phyloP scores from a whole-genome alignment of 2,113 vertebrate genomes.

The Neoarius graeffei region DNA sequence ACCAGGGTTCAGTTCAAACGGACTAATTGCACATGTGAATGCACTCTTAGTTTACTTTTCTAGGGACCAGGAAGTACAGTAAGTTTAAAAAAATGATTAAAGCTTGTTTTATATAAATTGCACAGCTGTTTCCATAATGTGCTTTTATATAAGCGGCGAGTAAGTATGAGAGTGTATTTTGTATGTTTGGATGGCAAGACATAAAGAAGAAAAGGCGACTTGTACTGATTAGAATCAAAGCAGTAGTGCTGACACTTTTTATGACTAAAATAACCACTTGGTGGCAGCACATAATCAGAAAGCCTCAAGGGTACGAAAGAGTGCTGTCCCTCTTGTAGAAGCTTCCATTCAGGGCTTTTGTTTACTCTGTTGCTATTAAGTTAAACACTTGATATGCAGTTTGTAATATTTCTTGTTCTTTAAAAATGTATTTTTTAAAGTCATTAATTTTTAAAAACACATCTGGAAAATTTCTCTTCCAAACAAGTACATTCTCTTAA shows the following conservation, averaged over 20 bases:
- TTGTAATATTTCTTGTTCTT: background rate
- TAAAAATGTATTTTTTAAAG: background rate
- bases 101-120: background rate
- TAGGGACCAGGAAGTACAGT: no score
- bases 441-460: constrained; percentile 3
- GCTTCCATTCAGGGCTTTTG: background rate
- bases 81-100: background rate
- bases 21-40: background rate
- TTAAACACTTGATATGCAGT: background rate
- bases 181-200: background rate
- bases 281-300: constrained; percentile 32
- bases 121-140: background rate
- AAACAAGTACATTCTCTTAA: background rate
- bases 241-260: background rate
- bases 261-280: constrained; percentile 9
- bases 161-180: background rate
- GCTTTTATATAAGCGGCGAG: background rate
- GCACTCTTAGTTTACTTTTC: background rate
- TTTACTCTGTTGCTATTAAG: constrained; percentile 21
- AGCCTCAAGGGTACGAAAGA: background rate
- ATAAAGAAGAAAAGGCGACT: background rate
- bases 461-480: background rate
- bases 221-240: background rate
- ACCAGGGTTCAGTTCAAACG: background rate
- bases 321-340: background rate